These are phyloP conservation scores for Rana temporaria DNA, from an alignment of 2,113 vertebrate species.

Conservation along the genomic window DNA sequence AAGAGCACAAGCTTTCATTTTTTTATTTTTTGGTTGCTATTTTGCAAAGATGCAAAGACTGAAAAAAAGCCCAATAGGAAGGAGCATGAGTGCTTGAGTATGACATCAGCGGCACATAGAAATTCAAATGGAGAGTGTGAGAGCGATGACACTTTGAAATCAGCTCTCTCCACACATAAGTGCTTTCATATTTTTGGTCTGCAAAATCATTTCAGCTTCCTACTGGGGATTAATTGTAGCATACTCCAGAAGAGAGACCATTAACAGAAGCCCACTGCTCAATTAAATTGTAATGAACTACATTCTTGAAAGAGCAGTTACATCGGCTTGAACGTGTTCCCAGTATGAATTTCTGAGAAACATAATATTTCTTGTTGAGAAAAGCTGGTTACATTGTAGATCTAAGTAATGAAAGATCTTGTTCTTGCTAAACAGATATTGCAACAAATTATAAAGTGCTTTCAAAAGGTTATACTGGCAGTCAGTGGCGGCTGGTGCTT, in stretches of 20 bases:
- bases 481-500: too few species aligned
- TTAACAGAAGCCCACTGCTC: not conserved
- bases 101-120: not conserved
- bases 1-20: not conserved
- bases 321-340: too few species aligned
- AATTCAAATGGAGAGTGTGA: slow-evolving; percentile 13
- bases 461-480: too few species aligned
- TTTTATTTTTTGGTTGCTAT: not conserved
- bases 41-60: not conserved
- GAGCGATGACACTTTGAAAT: not conserved
- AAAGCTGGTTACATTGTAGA: too few species aligned
- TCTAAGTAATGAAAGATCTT: too few species aligned
- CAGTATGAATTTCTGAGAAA: too few species aligned
- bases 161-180: not conserved
- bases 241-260: not conserved
- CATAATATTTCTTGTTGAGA: too few species aligned
- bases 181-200: slow-evolving; percentile 22
- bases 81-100: not conserved
- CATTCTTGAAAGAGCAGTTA: not conserved
- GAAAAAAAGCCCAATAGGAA: not conserved
- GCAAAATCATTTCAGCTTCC: not conserved
- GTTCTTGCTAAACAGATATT: too few species aligned
- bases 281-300: slow-evolving; percentile 6
- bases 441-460: too few species aligned
- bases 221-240: not conserved